A percentile compares a stretch with the other conserved stretches of the same genome.
These are phyloP conservation scores for Holothuria glaberrima DNA, from an alignment of 35 echinoderm and acorn worm species.

Conservation along the genomic window DNA sequence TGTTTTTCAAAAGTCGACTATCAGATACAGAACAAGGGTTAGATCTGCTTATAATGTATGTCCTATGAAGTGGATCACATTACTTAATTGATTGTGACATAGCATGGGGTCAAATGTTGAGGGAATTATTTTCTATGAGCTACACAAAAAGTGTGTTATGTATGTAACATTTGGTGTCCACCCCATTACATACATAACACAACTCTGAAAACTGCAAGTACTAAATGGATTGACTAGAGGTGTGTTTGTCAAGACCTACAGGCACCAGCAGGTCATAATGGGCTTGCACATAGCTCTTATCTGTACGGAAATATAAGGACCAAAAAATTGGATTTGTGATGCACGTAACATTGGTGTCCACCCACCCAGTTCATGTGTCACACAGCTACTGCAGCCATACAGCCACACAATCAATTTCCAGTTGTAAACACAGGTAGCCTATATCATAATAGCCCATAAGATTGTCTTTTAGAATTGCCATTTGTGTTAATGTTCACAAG, in stretches of 20 bases:
- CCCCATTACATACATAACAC: neutral
- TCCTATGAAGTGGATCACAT: neutral
- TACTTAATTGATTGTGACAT: neutral
- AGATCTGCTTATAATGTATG: neutral
- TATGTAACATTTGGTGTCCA: too few species aligned
- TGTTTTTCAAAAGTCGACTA: neutral
- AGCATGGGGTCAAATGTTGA: neutral
- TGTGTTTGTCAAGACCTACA: constrained; percentile 2
- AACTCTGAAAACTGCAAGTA: neutral
- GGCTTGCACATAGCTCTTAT: neutral
- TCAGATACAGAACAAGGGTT: neutral
- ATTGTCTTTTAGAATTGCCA: constrained; percentile 13
- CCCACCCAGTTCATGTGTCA: neutral
- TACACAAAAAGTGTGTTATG: neutral
- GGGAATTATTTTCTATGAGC: constrained; percentile 3
- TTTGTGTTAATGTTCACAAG: constrained; percentile 7
- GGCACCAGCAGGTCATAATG: neutral
- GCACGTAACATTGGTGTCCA: neutral
- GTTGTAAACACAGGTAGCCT: constrained; percentile 3
- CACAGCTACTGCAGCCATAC: constrained; percentile 1
- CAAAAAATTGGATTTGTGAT: neutral
- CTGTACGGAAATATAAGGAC: constrained; percentile 7
- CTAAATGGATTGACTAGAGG: constrained; percentile 4
- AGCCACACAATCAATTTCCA: constrained; percentile 9
- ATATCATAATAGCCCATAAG: constrained; percentile 12